Conservation (phyloP, 2,888 invertebrate species). For the Zele albiditarsus region DNA sequence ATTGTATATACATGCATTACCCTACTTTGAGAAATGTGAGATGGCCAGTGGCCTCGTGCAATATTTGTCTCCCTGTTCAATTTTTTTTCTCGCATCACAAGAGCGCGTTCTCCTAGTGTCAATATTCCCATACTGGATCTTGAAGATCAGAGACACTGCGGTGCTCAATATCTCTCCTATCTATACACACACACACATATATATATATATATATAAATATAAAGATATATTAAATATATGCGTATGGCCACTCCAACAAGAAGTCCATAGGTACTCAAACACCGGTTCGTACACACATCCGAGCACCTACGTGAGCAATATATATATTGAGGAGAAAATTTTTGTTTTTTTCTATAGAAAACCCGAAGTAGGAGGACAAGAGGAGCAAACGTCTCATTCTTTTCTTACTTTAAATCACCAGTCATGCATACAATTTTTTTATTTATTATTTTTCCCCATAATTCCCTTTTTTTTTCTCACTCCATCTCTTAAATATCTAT, state of each 20-base stretch:
- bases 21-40: slow-evolving; percentile 43
- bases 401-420: not conserved
- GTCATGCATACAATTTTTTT: not conserved
- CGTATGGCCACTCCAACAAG: slow-evolving; percentile 8
- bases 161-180: not conserved
- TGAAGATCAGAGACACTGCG: slow-evolving; percentile 16
- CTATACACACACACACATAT: not conserved
- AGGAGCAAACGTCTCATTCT: not conserved
- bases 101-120: slow-evolving; percentile 49
- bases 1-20: slow-evolving; percentile 30
- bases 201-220: not conserved
- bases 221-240: slow-evolving; percentile 20
- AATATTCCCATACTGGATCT: slow-evolving; percentile 51
- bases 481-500: not conserved
- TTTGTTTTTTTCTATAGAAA: not conserved
- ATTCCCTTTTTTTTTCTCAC: not conserved
- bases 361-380: not conserved
- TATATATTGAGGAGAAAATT: not conserved
- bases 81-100: slow-evolving; percentile 43
- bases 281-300: slow-evolving; percentile 27
- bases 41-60: slow-evolving; percentile 46
- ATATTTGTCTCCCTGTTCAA: slow-evolving; percentile 51
- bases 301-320: slow-evolving; percentile 19
- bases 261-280: slow-evolving; percentile 11
- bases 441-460: not conserved